phyloP scores from a whole-genome alignment of 2,888 invertebrate species.

The Drosophila trichaetosa region DNA sequence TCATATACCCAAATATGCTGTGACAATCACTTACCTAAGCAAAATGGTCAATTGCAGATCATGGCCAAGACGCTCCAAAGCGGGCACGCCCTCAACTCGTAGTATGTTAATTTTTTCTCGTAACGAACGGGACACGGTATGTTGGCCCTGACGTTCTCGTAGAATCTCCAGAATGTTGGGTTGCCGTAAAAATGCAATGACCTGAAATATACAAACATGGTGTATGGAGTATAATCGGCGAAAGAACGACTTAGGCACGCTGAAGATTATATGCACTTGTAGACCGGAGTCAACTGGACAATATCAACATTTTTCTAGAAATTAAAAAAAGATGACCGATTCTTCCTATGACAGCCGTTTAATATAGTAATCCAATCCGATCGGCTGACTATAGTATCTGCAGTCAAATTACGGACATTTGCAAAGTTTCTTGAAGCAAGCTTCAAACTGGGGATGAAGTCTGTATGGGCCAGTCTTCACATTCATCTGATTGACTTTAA shows the following conservation, averaged over 20 bases:
- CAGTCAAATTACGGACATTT: neutral
- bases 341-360: neutral
- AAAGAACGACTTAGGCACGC: neutral
- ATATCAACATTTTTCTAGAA: neutral
- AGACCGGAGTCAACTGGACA: neutral
- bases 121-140: conserved; percentile 90
- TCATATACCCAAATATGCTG: neutral
- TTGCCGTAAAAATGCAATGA: conserved; percentile 97
- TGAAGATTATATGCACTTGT: neutral
- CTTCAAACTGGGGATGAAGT: neutral
- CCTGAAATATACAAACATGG: conserved; percentile 85
- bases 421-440: neutral
- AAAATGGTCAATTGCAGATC: conserved; percentile 97
- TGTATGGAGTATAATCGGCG: neutral
- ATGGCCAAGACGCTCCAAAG: conserved; percentile 93
- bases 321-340: neutral
- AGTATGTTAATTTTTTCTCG: conserved; percentile 95
- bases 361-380: neutral
- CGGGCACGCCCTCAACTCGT: conserved; percentile 94
- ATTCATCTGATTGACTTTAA: neutral
- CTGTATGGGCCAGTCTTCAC: neutral
- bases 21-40: conserved; percentile 89
- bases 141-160: conserved; percentile 91
- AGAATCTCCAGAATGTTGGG: conserved; percentile 97
- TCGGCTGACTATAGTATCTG: no score